Evolutionary conservation across 2,797 vertebrate species (phyloP), one percentile per base, ranked within the genome.

Genomic region (Sylvia borin): DNA sequence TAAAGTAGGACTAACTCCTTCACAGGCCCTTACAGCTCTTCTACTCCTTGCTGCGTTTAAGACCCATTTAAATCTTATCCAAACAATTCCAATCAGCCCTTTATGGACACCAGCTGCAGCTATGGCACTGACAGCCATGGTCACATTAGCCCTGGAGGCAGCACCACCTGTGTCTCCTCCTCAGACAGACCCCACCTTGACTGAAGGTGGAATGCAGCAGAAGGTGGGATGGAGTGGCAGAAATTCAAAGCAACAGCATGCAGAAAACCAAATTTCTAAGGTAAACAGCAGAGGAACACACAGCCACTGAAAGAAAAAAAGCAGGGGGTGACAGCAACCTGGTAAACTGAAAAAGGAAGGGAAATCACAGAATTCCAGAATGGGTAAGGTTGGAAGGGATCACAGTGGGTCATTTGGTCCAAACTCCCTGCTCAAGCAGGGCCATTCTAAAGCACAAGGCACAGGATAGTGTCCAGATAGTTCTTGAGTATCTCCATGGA

Each of bases 131-230:
- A 70, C 67, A 79, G 80, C 51, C 6, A 5, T 0, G 6, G 50
- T 45, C 50, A 68, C 4, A 5, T 11, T 74, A 71, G 90, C n/a
- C 50, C 5, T 5, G n/a, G 47, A 67, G 67, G 36, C 85, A 68
- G 45, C 31, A 57, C 27, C 1, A 13, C 50, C n/a, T 20, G 9
- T 0, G 0, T 11, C 62, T 75, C 17, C 47, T 80, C 43, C 1
- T 3, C 0, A 3, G 20, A 53, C 2, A 6, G 48, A 34, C 2
- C 27, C 38, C 22, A 67, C 24, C 62, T 61, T 1, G 0, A 13
- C 0, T 0, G 2, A 73, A 51, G 53, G 48, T 54, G 27, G 53
- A 85, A 66, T 2, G 5, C 16, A 62, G 38, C 42, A 53, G n/a
- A 61, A 48, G 25, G 27, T n/a, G n/a, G 42, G 32, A 67, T 38